These are phyloP conservation scores for Cheirogaleus major DNA, from an alignment of 2,797 vertebrate species.

Conservation along the genomic window DNA sequence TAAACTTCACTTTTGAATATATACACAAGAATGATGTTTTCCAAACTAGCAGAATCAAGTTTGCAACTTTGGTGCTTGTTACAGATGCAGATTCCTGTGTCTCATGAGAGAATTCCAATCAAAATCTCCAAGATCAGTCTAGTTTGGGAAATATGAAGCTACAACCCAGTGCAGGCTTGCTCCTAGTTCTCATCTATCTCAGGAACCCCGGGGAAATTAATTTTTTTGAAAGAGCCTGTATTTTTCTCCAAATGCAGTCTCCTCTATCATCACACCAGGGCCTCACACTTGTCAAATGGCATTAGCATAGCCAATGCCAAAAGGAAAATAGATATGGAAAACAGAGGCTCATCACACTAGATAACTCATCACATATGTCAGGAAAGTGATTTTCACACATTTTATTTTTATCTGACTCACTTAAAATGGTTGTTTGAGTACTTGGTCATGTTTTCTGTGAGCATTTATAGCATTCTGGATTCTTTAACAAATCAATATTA, in stretches of 20 bases:
- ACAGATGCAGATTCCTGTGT: slow-evolving; percentile 27
- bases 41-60: slow-evolving; percentile 17
- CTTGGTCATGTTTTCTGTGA: slow-evolving; percentile 45
- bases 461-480: slow-evolving; percentile 30
- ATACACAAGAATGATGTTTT: slow-evolving; percentile 33
- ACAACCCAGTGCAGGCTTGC: background rate
- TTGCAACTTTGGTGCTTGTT: slow-evolving; percentile 4
- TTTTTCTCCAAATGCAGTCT: slow-evolving; percentile 27
- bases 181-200: background rate
- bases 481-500: slow-evolving; percentile 51
- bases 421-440: slow-evolving; percentile 49
- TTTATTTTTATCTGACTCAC: slow-evolving; percentile 48
- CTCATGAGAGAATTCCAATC: background rate
- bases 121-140: slow-evolving; percentile 3
- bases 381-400: slow-evolving; percentile 48
- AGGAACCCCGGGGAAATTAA: background rate
- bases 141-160: background rate
- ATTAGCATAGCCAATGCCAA: slow-evolving; percentile 40
- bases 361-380: slow-evolving; percentile 17
- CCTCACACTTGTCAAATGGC: background rate
- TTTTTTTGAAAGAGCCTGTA: background rate
- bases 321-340: slow-evolving; percentile 28
- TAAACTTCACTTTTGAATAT: slow-evolving; percentile 35
- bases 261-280: background rate
- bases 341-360: slow-evolving; percentile 6